Base-by-base conservation (phyloP, 2,888 invertebrate genomes). In the Protonemura montana region DNA sequence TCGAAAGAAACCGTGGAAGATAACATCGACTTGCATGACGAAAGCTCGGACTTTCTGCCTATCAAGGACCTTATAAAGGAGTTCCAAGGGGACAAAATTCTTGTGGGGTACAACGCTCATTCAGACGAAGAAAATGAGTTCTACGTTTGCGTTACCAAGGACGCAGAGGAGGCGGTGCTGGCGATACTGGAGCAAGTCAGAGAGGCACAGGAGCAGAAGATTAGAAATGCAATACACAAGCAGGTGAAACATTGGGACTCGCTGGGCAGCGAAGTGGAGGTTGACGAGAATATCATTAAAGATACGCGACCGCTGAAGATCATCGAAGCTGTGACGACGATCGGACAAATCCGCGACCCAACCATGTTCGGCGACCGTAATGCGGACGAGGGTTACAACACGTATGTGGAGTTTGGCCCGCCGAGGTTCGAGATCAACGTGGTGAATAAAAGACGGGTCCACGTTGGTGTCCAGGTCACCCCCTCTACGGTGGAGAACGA, bases 81-180 rank as follows among this genome's bases (percentile, higher is more conserved):
- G 7, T 84, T 76, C 84, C 27, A 27, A 13, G 28, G 76, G 0
- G 84, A 84, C 89, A 91, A 26, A 89, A 90, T 94, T 13, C 90
- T 96, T 0, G 90, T 96, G 87, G 96, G 95, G 0, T 96, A 95
- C 89, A 93, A 95, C 0, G 93, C 94, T 85, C 93, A 94, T 88
- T 92, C 93, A 0, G 92, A 92, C 13, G 93, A 94, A 85, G 91
- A 92, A 5, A 95, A 95, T 89, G 95, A 95, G 85, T 96, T 95
- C 90, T 94, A 95, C 87, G 91, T 96, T 35, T 96, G 95, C 88
- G 90, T 94, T 3, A 95, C 94, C 0, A 90, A 90, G 87, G 92
- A 92, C 87, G 92, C 94, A 0, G 93, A 92, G 86, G 93, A 94
- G 85, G 89, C 90, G 29, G 92, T 94, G 0, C 89, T 91, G 81